Base-by-base conservation (phyloP, 2,888 invertebrate genomes). In the Halictus ligatus region DNA sequence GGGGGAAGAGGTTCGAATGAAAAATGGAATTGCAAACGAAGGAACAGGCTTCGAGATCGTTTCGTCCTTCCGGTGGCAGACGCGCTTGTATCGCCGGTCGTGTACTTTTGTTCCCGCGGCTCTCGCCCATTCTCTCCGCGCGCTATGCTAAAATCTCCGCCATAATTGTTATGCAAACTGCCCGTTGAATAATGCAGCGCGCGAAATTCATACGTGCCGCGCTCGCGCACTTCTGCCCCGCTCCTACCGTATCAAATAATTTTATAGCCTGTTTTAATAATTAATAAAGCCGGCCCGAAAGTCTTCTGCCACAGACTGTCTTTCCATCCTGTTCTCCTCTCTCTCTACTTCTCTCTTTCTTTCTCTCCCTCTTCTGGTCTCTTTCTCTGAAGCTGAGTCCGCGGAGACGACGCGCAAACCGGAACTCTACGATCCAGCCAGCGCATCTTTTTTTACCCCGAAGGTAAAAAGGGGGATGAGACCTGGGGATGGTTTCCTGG, bases 91-190 rank as follows among this genome's bases (percentile, higher is more conserved):
- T 85, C 85, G 46, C 40, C 50, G 40, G 64, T 69, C 75, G 78
- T 76, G 82, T 85, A 86, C 88, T 86, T 89, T 87, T 86, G 85
- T 84, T 81, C 80, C 72, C 58, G 74, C 58, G 67, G 43, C 64
- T 69, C 60, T 73, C 80, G 46, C 29, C 67, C 80, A 18, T 46
- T 71, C 43, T 58, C 71, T 58, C 67, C 50, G 75, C 84, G 83
- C 88, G 88, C 88, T 89, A 92, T 91, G 91, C 91, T 91, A 90
- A 92, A 92, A 92, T 92, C 91, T 88, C 89, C 78, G 88, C 88
- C 92, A 91, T 92, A 92, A 92, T 92, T 92, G 92, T 91, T 92
- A 92, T 92, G 92, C 91, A 92, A 92, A 92, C 92, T 87, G 90
- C 81, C 81, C 87, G 88, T 88, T 92, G 92, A 92, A 92, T 92